A percentile compares a stretch with the other conserved stretches of the same genome.
phyloP scores from a whole-genome alignment of 2,888 invertebrate genomes.

The Elysia crispata region DNA sequence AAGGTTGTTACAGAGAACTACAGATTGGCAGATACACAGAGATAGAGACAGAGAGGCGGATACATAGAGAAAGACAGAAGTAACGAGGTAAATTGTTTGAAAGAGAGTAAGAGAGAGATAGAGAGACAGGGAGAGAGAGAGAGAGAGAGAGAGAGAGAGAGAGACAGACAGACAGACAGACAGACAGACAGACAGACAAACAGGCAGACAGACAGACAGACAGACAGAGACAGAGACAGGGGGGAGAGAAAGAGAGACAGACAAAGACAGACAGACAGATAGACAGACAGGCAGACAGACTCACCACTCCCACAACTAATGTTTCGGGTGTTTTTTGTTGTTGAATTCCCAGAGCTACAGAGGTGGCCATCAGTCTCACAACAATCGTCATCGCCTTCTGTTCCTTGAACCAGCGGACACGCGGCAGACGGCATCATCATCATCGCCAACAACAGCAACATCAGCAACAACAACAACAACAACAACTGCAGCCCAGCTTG shows the following conservation, averaged over 20 bases:
- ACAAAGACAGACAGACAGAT: neutral
- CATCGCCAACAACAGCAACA: conserved; percentile 31
- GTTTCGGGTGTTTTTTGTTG: neutral
- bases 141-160: neutral
- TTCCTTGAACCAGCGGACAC: conserved; percentile 37
- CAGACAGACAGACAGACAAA: neutral
- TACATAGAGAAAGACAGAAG: neutral
- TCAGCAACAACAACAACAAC: conserved; percentile 17
- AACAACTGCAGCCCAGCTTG: neutral
- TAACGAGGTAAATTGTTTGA: neutral
- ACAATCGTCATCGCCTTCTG: conserved; percentile 34
- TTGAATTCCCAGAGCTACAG: conserved; percentile 21
- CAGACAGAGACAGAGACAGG: neutral
- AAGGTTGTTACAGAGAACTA: too few species aligned
- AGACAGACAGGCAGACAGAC: conserved; percentile 3
- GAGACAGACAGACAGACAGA: conserved; percentile 10
- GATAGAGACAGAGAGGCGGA: neutral
- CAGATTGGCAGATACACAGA: neutral
- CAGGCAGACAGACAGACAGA: conserved; percentile 26
- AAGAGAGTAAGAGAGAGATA: neutral
- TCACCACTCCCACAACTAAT: neutral
- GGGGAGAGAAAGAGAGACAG: neutral
- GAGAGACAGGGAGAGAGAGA: neutral
- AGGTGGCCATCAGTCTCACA: conserved; percentile 32
- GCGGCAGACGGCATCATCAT: conserved; percentile 34